phyloP scores from a whole-genome alignment of 2,797 vertebrate genomes.

The Protonibea diacanthus region DNA sequence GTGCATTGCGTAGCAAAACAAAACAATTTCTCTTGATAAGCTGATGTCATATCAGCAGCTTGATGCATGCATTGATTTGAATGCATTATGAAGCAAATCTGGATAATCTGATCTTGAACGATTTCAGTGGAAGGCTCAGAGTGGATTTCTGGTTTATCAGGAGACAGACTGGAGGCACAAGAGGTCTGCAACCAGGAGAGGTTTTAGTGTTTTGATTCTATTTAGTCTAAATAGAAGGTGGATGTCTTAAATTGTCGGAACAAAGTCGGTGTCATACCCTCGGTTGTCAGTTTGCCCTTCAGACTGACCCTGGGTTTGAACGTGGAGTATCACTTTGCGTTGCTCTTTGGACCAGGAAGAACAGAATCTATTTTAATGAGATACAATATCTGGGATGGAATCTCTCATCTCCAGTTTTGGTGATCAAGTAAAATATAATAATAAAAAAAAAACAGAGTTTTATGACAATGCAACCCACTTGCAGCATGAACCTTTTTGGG shows the following conservation, averaged over 20 bases:
- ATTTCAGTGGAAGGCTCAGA: constrained; percentile 34
- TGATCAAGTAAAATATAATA: background rate
- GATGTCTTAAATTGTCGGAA: background rate
- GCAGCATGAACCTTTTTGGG: background rate
- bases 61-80: constrained; percentile 34
- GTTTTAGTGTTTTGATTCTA: constrained; percentile 1
- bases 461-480: background rate
- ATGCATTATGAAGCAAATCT: constrained; percentile 50
- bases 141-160: constrained; percentile 40
- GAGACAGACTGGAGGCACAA: constrained; percentile 14
- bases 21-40: background rate
- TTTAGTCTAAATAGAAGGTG: constrained; percentile 1
- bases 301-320: constrained; percentile 35
- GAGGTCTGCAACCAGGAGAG: constrained; percentile 8
- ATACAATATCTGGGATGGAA: background rate
- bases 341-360: background rate
- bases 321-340: background rate
- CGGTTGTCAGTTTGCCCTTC: constrained; percentile 40
- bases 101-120: constrained; percentile 54
- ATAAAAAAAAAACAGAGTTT: background rate
- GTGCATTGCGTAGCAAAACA: constrained; percentile 56
- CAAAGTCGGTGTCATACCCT: constrained; percentile 3
- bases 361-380: background rate
- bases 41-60: constrained; percentile 19
- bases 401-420: background rate